phyloP scores from a whole-genome alignment of 2,113 vertebrate genomes.

The Equus quagga region DNA sequence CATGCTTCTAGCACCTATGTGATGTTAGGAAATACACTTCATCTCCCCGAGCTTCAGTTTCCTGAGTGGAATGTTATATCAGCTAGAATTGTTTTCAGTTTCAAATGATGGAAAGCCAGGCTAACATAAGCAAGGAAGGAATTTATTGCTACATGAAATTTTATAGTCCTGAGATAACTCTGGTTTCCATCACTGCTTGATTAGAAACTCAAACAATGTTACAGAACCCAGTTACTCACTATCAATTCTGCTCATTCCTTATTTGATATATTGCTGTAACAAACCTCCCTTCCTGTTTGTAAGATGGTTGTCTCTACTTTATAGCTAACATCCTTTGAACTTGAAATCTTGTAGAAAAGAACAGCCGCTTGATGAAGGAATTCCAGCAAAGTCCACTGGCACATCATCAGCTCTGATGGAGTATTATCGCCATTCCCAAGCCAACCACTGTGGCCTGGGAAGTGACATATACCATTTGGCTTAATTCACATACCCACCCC shows the following conservation, averaged over 20 bases:
- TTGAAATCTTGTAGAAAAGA: background rate
- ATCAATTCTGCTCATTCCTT: background rate
- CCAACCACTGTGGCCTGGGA: background rate
- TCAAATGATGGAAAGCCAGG: slow-evolving; percentile 18
- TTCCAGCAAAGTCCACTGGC: background rate
- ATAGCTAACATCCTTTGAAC: background rate
- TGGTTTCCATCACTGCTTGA: background rate
- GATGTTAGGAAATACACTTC: background rate
- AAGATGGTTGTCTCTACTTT: background rate
- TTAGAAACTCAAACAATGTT: background rate
- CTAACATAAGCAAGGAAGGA: background rate
- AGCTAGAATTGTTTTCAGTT: background rate
- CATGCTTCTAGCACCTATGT: background rate
- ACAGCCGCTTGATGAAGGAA: background rate
- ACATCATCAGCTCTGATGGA: background rate
- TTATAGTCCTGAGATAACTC: background rate
- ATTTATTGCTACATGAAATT: slow-evolving; percentile 8
- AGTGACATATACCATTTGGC: background rate
- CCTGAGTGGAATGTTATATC: background rate
- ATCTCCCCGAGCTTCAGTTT: background rate
- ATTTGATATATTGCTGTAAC: background rate
- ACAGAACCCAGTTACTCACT: background rate
- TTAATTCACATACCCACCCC: background rate
- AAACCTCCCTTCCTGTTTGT: background rate
- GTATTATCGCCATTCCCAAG: background rate